Percentiles rank a stretch among this genome's conserved stretches.
Evolutionary conservation across 2,797 vertebrate genomes (phyloP).

Genomic region (Varecia variegata): DNA sequence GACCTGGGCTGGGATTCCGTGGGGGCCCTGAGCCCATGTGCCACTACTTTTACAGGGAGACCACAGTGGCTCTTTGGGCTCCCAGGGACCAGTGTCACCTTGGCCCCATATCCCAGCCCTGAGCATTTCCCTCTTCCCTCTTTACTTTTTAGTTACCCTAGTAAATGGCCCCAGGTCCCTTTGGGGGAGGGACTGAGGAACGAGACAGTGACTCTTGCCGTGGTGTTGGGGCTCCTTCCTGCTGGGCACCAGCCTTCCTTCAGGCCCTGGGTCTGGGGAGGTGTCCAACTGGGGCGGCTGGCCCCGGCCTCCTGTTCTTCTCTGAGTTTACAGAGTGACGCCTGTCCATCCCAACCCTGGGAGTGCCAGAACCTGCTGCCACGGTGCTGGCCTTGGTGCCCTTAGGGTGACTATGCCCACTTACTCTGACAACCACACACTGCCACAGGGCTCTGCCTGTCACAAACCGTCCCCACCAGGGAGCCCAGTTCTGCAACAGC

Average conservation of each 20-base stretch:
- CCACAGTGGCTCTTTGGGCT: background rate
- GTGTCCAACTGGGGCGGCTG: no score
- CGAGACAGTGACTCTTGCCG: fast-evolving
- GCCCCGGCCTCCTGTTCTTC: background rate
- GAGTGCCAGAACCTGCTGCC: background rate
- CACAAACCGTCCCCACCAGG: background rate
- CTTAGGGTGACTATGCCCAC: no score
- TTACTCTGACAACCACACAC: background rate
- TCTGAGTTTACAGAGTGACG: background rate
- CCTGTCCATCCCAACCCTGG: background rate
- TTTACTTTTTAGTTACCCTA: background rate
- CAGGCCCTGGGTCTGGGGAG: background rate
- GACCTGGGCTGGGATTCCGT: background rate
- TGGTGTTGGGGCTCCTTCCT: background rate
- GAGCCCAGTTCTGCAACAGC: background rate
- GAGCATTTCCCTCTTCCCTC: background rate
- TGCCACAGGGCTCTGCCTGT: background rate
- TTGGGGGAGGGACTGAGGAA: no score
- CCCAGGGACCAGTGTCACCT: background rate
- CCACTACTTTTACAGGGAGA: background rate
- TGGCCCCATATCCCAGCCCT: background rate
- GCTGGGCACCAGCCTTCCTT: background rate
- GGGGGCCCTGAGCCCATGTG: background rate
- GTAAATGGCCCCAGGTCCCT: background rate
- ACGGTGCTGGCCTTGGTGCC: fast-evolving